Evolutionary conservation across 2,797 vertebrate species (phyloP), one percentile per base, ranked within the genome.

Genomic region (Notamacropus eugenii): DNA sequence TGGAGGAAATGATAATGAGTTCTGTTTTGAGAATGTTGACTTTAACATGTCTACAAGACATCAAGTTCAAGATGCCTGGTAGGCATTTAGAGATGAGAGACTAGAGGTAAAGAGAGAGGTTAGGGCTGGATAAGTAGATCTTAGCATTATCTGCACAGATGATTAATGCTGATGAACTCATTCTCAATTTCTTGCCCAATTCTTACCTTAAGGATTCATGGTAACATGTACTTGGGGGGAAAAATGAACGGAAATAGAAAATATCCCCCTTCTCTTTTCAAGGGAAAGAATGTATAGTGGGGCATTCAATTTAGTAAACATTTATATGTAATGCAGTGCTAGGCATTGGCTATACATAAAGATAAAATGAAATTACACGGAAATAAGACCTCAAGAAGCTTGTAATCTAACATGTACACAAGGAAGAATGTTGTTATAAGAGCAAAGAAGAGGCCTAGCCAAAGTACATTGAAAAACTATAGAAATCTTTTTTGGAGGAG

Each of bases 151-250:
- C n/a, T 82, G n/a, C n/a, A 82, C 24, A 40, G 67, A 82, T 82
- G 55, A 91, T n/a, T 10, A 40, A 29, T 55, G 93, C 54, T 87
- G 91, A n/a, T 52, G 91, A 92, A 82, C 8, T 95, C 93, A 27
- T 96, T 56, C 22, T 90, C 93, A 95, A 93, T 58, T 0, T 92
- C 46, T 56, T 93, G 54, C 58, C 59, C 87, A 91, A 94, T 55
- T 55, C 27, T 93, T 40, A 59, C 54, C 74, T 57, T 31, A 29
- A 9, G 52, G 54, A 57, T 55, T 14, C 82, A 50, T 12, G 8
- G n/a, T 92, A 93, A 94, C 50, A 14, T 5, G 8, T 74, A n/a
- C 34, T 67, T 74, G 62, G 62, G 34, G 1, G 10, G 8, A n/a
- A 22, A 40, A 40, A 82, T 19, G 67, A 82, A 82, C 22, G 10